Conservation (phyloP, 2,113 vertebrate species). For the Calidris pygmaea region DNA sequence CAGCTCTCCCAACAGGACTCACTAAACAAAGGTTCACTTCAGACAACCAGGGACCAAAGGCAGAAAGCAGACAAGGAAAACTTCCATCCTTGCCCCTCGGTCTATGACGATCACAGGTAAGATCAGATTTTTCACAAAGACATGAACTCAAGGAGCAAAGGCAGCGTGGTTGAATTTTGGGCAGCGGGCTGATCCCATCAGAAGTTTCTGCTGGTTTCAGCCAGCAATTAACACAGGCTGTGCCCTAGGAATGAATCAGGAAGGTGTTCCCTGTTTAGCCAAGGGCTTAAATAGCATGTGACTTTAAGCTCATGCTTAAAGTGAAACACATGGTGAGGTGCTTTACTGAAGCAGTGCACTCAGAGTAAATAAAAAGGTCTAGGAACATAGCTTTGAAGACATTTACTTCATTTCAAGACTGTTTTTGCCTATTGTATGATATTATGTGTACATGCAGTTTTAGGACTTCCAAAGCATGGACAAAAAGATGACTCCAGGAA, state of each 20-base stretch:
- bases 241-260: background rate
- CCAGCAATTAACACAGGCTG: background rate
- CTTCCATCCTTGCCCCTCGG: background rate
- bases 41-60: background rate
- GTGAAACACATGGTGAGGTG: background rate
- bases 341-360: background rate
- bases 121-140: background rate
- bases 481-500: background rate
- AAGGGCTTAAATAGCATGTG: background rate
- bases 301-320: conserved; percentile 13
- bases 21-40: background rate
- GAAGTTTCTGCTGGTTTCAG: background rate
- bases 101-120: background rate
- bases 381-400: background rate
- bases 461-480: background rate
- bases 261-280: background rate
- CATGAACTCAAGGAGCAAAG: background rate
- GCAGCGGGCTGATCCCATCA: background rate
- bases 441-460: background rate
- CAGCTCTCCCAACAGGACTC: background rate
- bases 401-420: background rate
- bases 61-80: background rate
- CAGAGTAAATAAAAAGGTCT: background rate
- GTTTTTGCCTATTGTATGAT: background rate
- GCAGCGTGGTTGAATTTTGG: background rate